Percentiles rank a stretch among this genome's conserved stretches.
These are phyloP conservation scores for Tragelaphus imberbis DNA, from an alignment of 2,113 vertebrate species.

Conservation along the genomic window DNA sequence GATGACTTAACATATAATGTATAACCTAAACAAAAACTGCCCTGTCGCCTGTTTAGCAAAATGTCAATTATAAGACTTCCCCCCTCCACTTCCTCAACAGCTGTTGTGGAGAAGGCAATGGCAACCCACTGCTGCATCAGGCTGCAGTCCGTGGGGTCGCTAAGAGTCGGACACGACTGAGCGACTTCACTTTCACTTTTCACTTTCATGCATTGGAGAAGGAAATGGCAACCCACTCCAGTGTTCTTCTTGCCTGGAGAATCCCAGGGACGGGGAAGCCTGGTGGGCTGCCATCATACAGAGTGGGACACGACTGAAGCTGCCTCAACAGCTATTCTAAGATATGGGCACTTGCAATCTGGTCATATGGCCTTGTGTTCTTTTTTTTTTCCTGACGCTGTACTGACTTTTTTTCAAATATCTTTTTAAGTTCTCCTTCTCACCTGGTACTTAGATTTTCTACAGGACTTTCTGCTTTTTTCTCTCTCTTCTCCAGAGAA, in stretches of 20 bases:
- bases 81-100: background rate
- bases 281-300: no score
- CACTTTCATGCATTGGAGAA: no score
- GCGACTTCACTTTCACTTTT: no score
- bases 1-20: slow-evolving; percentile 13
- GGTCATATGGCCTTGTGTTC: background rate
- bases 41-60: background rate
- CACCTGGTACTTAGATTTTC: background rate
- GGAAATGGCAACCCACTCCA: no score
- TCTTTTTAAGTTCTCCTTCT: background rate
- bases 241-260: no score
- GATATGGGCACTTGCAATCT: background rate
- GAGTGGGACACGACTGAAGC: no score
- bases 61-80: background rate
- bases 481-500: background rate
- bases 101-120: background rate
- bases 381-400: background rate
- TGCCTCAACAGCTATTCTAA: background rate
- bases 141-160: no score
- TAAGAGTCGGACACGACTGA: no score
- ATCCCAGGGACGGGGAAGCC: no score
- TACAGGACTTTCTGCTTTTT: background rate
- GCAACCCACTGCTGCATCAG: background rate
- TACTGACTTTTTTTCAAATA: background rate
- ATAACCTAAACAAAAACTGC: slow-evolving; percentile 16